Evolutionary conservation across 2,888 invertebrate species (phyloP), one percentile per base, ranked within the genome.

Genomic region (Yponomeuta cagnagella): DNA sequence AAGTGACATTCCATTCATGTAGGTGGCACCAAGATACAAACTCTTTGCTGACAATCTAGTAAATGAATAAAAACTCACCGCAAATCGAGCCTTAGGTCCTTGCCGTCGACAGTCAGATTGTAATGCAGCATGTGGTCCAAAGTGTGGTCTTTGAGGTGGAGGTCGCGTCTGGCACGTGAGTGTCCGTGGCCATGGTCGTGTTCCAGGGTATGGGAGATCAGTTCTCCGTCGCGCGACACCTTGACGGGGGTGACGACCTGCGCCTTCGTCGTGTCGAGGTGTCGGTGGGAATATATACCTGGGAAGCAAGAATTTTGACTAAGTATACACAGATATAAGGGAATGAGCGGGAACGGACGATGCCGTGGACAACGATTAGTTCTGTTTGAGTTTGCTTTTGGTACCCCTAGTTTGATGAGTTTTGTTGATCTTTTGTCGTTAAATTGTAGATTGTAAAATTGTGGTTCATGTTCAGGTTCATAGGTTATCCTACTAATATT

Each of bases 161-260:
- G 77, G 77, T 90, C 91, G 2, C 90, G 83, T 74, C 94, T 92
- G 48, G 95, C 92, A 43, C 93, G 86, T 74, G 92, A 84, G 74
- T 89, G 90, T 9, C 90, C 87, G 76, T 91, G 90, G 72, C 82
- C 86, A 77, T 94, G 94, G 73, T 86, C 86, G 79, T 93, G 93
- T 64, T 93, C 93, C 73, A 94, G 83, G 71, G 87, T 80, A 79
- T 90, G 92, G 73, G 94, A 94, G 75, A 94, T 81, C 78, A 94
- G 90, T 75, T 85, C 87, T 67, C 95, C 95, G 64, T 88, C 90
- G 65, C 84, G 79, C 58, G 93, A 90, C 78, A 95, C 95, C 82
- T 93, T 94, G 73, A 93, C 88, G 0, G 95, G 95, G 71, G 93
- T 89, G 71, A 93, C 93, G 76, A 95, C 91, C 78, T 94, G 93